Base-by-base conservation (phyloP, 2,888 invertebrate species). In the Dioctria rufipes region DNA sequence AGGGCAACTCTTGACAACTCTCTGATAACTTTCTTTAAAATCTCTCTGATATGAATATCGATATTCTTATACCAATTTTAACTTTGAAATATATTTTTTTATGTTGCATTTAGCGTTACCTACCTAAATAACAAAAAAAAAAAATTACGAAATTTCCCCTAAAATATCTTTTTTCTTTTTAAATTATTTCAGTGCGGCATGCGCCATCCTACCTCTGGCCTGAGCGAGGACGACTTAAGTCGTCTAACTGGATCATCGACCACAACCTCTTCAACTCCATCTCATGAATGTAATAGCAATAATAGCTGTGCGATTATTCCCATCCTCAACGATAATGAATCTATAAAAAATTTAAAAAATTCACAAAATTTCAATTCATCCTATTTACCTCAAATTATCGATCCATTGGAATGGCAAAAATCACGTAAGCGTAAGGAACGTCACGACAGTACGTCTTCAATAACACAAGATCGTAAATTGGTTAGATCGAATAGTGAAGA, bases 351-450 rank as follows among this genome's bases (percentile, higher is more conserved):
- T 88, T 73, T 75, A 8, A 80, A 81, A 73, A 80, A 80, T 40
- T 43, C 78, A n/a, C 73, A 82, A 51, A 66, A 81, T 8, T 80
- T 82, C 43, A 83, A 80, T 63, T 83, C 89, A 83, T 87, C 88
- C 79, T 89, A 89, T 84, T 84, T 89, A 83, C 89, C 89, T 81
- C 88, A 89, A 84, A 86, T 89, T 85, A 88, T 89, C 78, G 89
- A 89, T 84, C 88, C 89, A 60, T 81, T 87, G 81, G 89, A 89
- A 87, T 89, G 89, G 89, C 88, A 89, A 83, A 89, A 88, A 85
- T 88, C 92, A 58, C 88, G 92, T 80, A 92, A 93, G 86, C 90
- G 93, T 83, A 93, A 92, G 87, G 93, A 93, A 86, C 90, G 92
- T 65, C 91, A 92, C 85, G 92, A 93, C 87, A 92, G 92, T 86